These are phyloP conservation scores for Anarhynchus alexandrinus DNA, from an alignment of 2,113 vertebrate species.

Conservation along the genomic window DNA sequence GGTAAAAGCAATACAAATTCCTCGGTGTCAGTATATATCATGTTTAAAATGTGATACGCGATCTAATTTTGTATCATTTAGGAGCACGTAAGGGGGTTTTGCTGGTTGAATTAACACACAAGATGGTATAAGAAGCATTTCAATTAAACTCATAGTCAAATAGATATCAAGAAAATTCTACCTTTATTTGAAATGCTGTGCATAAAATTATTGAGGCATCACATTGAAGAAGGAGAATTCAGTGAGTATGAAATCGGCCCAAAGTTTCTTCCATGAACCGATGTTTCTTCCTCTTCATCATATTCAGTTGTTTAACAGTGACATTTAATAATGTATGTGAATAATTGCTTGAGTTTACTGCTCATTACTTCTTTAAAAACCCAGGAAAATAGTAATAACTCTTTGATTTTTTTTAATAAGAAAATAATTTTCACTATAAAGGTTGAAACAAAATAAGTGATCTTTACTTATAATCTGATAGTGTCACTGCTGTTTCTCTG, in stretches of 20 bases:
- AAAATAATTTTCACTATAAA: constrained; percentile 72
- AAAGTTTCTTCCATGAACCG: constrained; percentile 38
- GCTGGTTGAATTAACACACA: constrained; percentile 66
- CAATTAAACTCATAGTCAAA: constrained; percentile 69
- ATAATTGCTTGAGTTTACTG: constrained; percentile 72
- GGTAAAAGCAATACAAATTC: constrained; percentile 41
- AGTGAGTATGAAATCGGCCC: constrained; percentile 43
- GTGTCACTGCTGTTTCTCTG: not conserved
- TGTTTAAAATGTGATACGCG: constrained; percentile 32
- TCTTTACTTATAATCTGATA: constrained; percentile 56
- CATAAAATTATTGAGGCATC: constrained; percentile 70
- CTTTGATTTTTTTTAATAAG: constrained; percentile 60
- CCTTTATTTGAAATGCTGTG: constrained; percentile 50
- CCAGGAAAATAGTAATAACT: constrained; percentile 23
- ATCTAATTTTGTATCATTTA: constrained; percentile 54
- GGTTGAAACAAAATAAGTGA: constrained; percentile 55
- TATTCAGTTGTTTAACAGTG: constrained; percentile 43
- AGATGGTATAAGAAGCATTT: constrained; percentile 54
- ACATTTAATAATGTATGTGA: constrained; percentile 64
- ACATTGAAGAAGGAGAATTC: constrained; percentile 43
- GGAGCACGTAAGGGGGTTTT: constrained; percentile 30
- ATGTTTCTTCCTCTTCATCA: constrained; percentile 17
- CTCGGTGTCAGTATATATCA: not conserved
- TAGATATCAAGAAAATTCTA: constrained; percentile 32
- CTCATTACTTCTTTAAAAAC: constrained; percentile 73